Base-by-base conservation (phyloP, 2,888 invertebrate genomes). In the Smittia sp. region DNA sequence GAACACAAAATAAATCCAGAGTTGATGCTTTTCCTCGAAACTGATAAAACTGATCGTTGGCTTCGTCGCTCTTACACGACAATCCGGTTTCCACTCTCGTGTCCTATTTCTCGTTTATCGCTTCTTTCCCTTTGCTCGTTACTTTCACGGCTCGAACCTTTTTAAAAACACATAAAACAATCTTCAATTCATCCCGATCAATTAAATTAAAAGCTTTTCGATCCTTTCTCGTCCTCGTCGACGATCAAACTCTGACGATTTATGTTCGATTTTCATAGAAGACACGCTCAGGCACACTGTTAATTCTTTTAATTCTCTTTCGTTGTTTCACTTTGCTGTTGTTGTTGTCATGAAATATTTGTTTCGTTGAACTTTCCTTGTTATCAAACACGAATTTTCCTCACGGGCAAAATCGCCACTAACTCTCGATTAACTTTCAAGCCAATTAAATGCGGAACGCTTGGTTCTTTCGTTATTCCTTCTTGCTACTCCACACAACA, bases 1-100 rank as follows among this genome's bases (percentile, higher is more conserved):
- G 63, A 63, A 63, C 63, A 63, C 63, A 63, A 20, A 25, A 63
- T 63, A 63, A 63, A 63, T 63, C 63, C 63, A 63, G 63, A 63
- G 20, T 63, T 63, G 22, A 27, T 25, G 27, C 2, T 63, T 63
- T 63, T 20, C 15, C 15, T 63, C 20, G 27, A 6, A 13, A 63
- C 52, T 27, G 27, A 63, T 27, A 27, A 58, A 24, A 27, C 4
- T 27, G 63, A 63, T 63, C 63, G 63, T 63, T 63, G 63, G 63
- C 25, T 27, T 63, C 63, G 25, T 63, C 13, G 63, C 63, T 27
- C n/a, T 25, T 63, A 4, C n/a, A 22, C 24, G 3, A 27, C 4
- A 63, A 63, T 63, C 63, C 63, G 63, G 63, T 63, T 63, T 63
- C 58, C 2, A 22, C 58, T 58, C 22, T 58, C 63, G 63, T 63